These are phyloP conservation scores for Orthonevra nobilis DNA, from an alignment of 2,888 invertebrate genomes.

Conservation along the genomic window DNA sequence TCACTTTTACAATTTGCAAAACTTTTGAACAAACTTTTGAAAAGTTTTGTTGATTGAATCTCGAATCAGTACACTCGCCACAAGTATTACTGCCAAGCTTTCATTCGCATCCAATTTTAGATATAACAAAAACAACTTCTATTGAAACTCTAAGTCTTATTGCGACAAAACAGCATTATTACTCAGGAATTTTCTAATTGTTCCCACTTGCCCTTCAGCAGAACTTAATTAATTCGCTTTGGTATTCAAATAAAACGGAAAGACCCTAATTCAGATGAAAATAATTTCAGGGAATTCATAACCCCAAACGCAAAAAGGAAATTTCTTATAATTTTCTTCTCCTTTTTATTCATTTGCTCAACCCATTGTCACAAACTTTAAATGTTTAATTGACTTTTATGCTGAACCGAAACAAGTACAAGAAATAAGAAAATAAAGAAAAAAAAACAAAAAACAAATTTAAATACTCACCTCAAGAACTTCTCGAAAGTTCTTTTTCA, in stretches of 20 bases:
- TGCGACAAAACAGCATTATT: too few species aligned
- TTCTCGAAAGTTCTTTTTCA: constrained; percentile 33
- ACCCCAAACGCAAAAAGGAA: constrained; percentile 2
- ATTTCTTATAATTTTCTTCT: constrained; percentile 34
- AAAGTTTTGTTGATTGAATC: too few species aligned
- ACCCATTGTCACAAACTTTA: constrained; percentile 47
- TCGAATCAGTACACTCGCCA: too few species aligned
- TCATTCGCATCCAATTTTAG: too few species aligned
- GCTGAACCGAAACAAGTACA: constrained; percentile 18
- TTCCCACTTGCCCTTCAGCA: too few species aligned
- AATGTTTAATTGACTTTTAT: constrained; percentile 50
- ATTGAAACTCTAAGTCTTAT: too few species aligned
- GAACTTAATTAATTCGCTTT: neutral
- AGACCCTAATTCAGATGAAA: neutral
- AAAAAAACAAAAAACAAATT: neutral
- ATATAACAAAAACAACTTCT: too few species aligned
- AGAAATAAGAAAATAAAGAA: constrained; percentile 6
- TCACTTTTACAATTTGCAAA: too few species aligned
- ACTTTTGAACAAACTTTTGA: too few species aligned
- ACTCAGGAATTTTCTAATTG: too few species aligned
- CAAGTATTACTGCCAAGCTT: too few species aligned
- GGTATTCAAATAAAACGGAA: neutral
- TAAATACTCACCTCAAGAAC: constrained; percentile 43
- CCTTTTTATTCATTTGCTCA: constrained; percentile 39
- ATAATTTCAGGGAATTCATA: constrained; percentile 5